A percentile compares a stretch with the other conserved stretches of the same genome.
These are phyloP conservation scores for Mythimna lalbum DNA, from an alignment of 2,888 invertebrate species.

Conservation along the genomic window DNA sequence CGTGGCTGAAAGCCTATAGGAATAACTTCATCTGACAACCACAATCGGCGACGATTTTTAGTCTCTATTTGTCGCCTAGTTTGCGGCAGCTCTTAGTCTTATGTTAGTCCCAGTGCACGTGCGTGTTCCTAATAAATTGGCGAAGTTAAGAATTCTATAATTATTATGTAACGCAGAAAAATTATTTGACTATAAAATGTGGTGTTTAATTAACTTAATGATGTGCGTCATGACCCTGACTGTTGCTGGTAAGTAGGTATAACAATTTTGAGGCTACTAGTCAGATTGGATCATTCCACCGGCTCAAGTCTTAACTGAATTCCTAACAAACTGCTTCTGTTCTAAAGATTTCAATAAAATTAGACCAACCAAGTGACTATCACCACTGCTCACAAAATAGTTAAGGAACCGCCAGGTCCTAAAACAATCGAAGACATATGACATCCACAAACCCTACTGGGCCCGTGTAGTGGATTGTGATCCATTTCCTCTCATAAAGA, in stretches of 20 bases:
- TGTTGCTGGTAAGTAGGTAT: slow-evolving; percentile 41
- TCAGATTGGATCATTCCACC: background rate
- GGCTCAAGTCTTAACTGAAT: background rate
- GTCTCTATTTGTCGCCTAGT: slow-evolving; percentile 5
- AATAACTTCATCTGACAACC: background rate
- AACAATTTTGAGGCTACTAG: background rate
- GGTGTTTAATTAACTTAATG: slow-evolving; percentile 38
- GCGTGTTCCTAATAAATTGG: background rate
- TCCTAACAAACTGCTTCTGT: background rate
- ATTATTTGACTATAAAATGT: slow-evolving; percentile 29
- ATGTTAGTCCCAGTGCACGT: slow-evolving; percentile 8
- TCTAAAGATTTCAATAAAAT: background rate
- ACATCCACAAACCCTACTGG: too few species aligned
- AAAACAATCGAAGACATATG: too few species aligned
- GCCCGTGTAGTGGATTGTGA: too few species aligned
- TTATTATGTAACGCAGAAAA: slow-evolving; percentile 25
- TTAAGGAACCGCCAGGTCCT: too few species aligned
- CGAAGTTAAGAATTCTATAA: slow-evolving; percentile 11
- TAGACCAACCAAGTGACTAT: background rate
- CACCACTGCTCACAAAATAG: too few species aligned
- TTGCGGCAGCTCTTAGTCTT: slow-evolving; percentile 2
- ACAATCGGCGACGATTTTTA: background rate
- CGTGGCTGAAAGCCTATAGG: too few species aligned
- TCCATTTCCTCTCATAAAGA: too few species aligned
- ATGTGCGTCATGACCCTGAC: slow-evolving; percentile 14